These are phyloP conservation scores for Gordius sp. DNA, from an alignment of 2,888 invertebrate genomes.

Conservation along the genomic window DNA sequence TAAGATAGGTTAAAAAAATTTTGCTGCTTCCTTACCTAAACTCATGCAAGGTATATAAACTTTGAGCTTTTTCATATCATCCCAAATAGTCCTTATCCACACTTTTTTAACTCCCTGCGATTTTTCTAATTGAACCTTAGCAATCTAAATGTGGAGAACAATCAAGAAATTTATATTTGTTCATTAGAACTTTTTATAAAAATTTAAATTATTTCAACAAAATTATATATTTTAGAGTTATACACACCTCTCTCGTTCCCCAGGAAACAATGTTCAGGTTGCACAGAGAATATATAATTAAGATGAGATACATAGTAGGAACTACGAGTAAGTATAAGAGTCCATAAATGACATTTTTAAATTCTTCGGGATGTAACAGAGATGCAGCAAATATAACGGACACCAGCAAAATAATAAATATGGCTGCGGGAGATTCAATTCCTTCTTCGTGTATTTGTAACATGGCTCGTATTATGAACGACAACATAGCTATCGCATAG, in stretches of 20 bases:
- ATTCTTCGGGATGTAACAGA: conserved; percentile 41
- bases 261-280: conserved; percentile 74
- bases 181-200: not conserved
- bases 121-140: conserved; percentile 9
- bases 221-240: not conserved
- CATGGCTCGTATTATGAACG: conserved; percentile 51
- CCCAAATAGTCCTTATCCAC: not conserved
- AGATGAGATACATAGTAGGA: conserved; percentile 71
- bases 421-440: conserved; percentile 48
- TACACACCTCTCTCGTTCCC: conserved; percentile 56
- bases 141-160: not conserved
- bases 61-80: not conserved
- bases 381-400: conserved; percentile 35
- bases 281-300: conserved; percentile 66
- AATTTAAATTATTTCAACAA: not conserved
- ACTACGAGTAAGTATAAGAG: conserved; percentile 60
- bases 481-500: conserved; percentile 59
- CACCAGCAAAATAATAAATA: conserved; percentile 52
- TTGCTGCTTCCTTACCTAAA: not conserved
- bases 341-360: conserved; percentile 29
- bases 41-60: conserved; percentile 1
- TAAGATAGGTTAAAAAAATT: too few relatives aligned
- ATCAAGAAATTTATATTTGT: not conserved
- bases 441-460: conserved; percentile 47
- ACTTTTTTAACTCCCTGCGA: not conserved